Evolutionary conservation across 2,113 vertebrate genomes (phyloP), one percentile per base, ranked within the genome.

Genomic region (Lamprologus callipterus): DNA sequence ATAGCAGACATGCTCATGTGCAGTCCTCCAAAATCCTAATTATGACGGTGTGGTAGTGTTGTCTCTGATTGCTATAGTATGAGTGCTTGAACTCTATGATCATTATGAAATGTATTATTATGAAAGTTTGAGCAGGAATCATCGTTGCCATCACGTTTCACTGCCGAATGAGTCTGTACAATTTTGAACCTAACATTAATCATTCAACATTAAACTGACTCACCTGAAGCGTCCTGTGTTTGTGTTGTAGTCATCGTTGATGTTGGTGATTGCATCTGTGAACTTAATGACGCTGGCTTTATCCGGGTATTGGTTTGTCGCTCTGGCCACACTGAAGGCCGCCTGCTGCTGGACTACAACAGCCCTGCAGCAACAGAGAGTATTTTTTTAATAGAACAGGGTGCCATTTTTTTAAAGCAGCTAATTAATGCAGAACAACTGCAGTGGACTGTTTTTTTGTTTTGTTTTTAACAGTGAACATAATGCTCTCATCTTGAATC

Each of bases 251-350:
- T 93, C 93, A 1, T 83, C 0, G 35, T 93, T 55, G 81, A 94
- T 82, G 89, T 95, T 92, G n/a, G 94, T 95, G 87, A 95, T 92
- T 68, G 87, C 55, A 2, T 4, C 73, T 3, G 37, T 87, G 92
- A 95, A 95, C 1, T 26, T 47, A 4, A 95, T 93, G 68, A 80
- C 1, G 13, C 80, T 89, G 85, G 2, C 0, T 82, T 9, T 90
- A 0, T 47, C 33, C 1, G 94, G 94, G 28, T 23, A 33, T 0
- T 60, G 26, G 3, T 40, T 9, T 21, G 83, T 87, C 3, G 9
- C 73, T 58, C 94, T 81, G 55, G 93, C 88, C 21, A 94, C 93
- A 1, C 94, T 94, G 92, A 95, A 95, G 51, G 94, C 94, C 3
- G 88, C 93, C 35, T 31, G 31, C 35, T 82, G 68, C 40, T 80